Conservation (phyloP, 2,797 vertebrate genomes). For the Bufotes viridis region DNA sequence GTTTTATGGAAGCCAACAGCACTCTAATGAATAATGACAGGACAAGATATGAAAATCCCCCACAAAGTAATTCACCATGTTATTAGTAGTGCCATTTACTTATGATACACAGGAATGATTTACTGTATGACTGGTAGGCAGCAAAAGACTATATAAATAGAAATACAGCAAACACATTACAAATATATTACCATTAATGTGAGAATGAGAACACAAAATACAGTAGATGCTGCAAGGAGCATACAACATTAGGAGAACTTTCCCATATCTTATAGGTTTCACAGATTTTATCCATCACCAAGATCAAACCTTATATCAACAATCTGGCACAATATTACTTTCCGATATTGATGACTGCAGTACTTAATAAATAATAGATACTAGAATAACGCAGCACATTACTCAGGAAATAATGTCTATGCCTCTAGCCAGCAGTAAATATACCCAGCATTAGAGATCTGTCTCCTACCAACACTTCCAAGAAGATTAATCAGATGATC, state of each 20-base stretch:
- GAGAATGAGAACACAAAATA: background rate
- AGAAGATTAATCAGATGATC: background rate
- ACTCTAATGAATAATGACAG: slow-evolving; percentile 14
- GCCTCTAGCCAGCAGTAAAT: background rate
- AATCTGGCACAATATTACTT: background rate
- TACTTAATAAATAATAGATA: background rate
- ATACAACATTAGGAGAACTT: background rate
- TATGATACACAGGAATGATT: slow-evolving; percentile 26
- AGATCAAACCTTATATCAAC: background rate
- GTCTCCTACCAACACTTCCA: background rate
- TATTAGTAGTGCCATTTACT: slow-evolving; percentile 34
- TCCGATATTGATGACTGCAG: background rate
- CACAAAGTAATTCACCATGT: slow-evolving; percentile 30
- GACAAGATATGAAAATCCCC: slow-evolving; percentile 26
- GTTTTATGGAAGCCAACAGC: slow-evolving; percentile 17
- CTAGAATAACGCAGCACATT: background rate
- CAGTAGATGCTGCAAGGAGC: background rate
- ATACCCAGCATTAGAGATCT: background rate
- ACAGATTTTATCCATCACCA: background rate
- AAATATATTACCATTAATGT: slow-evolving; percentile 3
- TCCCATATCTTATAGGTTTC: background rate
- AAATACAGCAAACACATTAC: slow-evolving; percentile 11
- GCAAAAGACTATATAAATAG: background rate
- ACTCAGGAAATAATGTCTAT: background rate
- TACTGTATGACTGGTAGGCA: background rate